Base-by-base conservation (phyloP, 2,113 vertebrate species). In the Nerophis lumbriciformis region DNA sequence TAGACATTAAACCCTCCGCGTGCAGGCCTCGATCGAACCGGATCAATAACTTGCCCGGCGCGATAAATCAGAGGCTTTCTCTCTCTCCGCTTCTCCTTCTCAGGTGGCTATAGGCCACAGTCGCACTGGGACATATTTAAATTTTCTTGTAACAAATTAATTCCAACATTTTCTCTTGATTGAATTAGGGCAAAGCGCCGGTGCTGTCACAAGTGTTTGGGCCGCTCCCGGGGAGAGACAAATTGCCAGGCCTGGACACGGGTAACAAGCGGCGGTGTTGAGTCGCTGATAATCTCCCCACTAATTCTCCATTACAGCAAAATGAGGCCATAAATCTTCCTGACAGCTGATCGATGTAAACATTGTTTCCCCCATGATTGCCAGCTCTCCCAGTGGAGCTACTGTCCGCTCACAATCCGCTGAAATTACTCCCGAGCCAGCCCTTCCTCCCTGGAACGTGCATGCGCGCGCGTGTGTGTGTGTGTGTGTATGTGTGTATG, bases 231-330 rank as follows among this genome's bases (percentile, higher is more conserved):
- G 92, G 90, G 92, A 94, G 94, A 98, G 95, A 98, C 97, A 97
- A 95, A 99, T 98, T 96, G 95, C 94, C 73, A 90, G 92, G 95
- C 94, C 94, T 94, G 94, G 94, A 98, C 94, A 94, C 80, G 93
- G 92, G 94, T 97, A 98, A 98, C 97, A 97, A 95, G 96, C 94
- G 91, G 92, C 92, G 93, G 95, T 98, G 97, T 99, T 99, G 96
- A 98, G 96, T 98, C 97, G 93, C 95, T 97, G 97, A 98, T 99
- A 98, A 98, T 99, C 96, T 97, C 94, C 92, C 94, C 97, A 97
- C 97, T 99, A 99, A 99, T 99, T 99, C 97, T 98, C 97, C 95
- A 99, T 99, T 99, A 99, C 96, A 96, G 95, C 96, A 97, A 99
- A 99, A 99, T 99, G 96, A 99, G 97, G 96, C 95, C 97, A 99